These are phyloP conservation scores for Capitella teleta DNA, from an alignment of 1,140 invertebrate species.

Conservation along the genomic window DNA sequence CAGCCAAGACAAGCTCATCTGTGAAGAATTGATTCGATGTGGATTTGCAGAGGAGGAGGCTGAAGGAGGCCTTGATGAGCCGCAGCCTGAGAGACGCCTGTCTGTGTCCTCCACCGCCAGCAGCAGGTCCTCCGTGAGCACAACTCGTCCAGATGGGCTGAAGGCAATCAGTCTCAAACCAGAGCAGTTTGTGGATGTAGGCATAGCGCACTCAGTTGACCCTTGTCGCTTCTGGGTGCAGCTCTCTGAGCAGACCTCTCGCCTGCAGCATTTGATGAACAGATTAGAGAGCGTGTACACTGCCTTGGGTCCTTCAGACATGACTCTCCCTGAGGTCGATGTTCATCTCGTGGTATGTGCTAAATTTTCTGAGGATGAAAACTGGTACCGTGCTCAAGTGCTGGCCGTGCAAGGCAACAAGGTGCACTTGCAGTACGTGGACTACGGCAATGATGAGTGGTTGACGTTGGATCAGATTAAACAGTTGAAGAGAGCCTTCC, in stretches of 20 bases:
- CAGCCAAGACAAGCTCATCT: neutral
- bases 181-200: neutral
- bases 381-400: constrained; percentile 69
- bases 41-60: neutral
- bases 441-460: constrained; percentile 63
- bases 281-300: constrained; percentile 18
- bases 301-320: neutral
- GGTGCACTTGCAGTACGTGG: constrained; percentile 58
- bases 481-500: constrained; percentile 6
- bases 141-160: neutral
- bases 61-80: neutral
- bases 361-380: constrained; percentile 57
- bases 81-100: neutral
- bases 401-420: constrained; percentile 51
- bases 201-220: constrained; percentile 1
- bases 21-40: constrained; percentile 1
- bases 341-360: constrained; percentile 57
- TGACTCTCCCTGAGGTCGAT: constrained; percentile 8
- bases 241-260: constrained; percentile 24
- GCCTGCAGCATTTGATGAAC: constrained; percentile 35
- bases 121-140: neutral
- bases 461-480: constrained; percentile 25
- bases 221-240: constrained; percentile 40
- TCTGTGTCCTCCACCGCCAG: neutral
- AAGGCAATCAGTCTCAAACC: neutral